Conservation (phyloP, 2,888 invertebrate genomes). For the Cantharis lateralis region DNA sequence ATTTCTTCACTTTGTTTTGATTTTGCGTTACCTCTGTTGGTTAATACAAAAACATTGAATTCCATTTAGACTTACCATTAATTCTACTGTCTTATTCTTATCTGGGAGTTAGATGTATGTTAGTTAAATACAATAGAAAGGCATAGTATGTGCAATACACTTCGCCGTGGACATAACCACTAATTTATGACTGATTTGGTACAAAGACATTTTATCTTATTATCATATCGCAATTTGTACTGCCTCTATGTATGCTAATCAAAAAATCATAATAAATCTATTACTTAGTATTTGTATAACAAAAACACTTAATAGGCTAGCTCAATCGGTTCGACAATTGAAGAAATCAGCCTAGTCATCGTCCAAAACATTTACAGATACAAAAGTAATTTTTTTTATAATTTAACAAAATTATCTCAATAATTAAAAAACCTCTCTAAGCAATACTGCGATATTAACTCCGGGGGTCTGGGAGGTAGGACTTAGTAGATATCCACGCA, state of each 20-base stretch:
- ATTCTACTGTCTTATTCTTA: background rate
- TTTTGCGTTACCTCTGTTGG: background rate
- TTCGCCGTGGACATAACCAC: background rate
- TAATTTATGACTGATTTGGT: background rate
- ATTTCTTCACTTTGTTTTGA: background rate
- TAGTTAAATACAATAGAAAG: background rate
- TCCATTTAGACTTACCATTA: background rate
- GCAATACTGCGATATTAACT: too few species aligned
- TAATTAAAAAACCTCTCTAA: too few species aligned
- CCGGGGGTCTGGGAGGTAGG: too few species aligned
- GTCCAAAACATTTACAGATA: too few species aligned
- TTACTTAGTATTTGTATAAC: background rate
- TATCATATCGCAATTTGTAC: background rate
- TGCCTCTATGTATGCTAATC: background rate
- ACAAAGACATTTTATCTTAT: background rate
- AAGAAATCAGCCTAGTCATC: too few species aligned
- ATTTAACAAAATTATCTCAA: too few species aligned
- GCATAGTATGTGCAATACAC: background rate
- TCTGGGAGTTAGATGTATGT: background rate
- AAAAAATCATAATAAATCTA: background rate
- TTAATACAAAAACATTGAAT: background rate
- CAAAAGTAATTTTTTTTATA: too few species aligned
- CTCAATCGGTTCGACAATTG: too few species aligned
- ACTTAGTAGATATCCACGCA: too few species aligned
- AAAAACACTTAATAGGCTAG: too few species aligned